phyloP scores from a whole-genome alignment of 92 coral and sea anemone genomes.

The Bergia sp. region DNA sequence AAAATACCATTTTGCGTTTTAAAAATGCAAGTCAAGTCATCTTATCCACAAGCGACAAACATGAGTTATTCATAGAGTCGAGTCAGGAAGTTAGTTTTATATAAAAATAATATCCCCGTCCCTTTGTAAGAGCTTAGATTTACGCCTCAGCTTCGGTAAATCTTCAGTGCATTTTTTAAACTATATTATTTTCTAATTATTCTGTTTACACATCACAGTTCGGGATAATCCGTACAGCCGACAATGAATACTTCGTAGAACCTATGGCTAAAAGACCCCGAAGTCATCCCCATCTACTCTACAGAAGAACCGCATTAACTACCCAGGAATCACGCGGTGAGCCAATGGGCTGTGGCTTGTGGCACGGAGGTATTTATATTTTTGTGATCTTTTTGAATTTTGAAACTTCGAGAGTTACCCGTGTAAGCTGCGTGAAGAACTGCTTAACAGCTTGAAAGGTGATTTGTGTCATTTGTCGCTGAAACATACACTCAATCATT shows the following conservation, averaged over 20 bases:
- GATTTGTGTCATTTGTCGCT: background rate
- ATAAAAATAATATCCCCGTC: too few species aligned
- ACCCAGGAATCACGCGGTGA: slow-evolving; percentile 34
- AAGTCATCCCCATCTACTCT: slow-evolving; percentile 55
- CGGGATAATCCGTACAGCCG: slow-evolving; percentile 67
- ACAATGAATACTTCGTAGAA: slow-evolving; percentile 74
- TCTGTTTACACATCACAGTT: slow-evolving; percentile 41
- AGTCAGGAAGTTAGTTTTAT: background rate
- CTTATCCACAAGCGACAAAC: too few species aligned
- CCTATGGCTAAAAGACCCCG: slow-evolving; percentile 57
- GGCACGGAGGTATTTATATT: slow-evolving; percentile 42
- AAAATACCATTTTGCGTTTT: too few species aligned
- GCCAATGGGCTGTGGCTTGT: slow-evolving; percentile 50
- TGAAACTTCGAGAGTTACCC: background rate
- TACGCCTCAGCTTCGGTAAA: background rate
- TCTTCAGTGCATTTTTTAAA: background rate
- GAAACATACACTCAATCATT: background rate
- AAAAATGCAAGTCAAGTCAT: too few species aligned
- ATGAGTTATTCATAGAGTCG: background rate
- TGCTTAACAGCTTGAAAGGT: background rate
- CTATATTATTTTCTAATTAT: slow-evolving; percentile 42
- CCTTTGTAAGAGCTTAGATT: background rate
- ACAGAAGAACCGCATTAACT: slow-evolving; percentile 63
- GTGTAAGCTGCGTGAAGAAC: background rate
- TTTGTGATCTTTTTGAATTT: background rate